These are phyloP conservation scores for Haliaeetus leucogaster DNA, from an alignment of 2,113 vertebrate genomes.

Conservation along the genomic window DNA sequence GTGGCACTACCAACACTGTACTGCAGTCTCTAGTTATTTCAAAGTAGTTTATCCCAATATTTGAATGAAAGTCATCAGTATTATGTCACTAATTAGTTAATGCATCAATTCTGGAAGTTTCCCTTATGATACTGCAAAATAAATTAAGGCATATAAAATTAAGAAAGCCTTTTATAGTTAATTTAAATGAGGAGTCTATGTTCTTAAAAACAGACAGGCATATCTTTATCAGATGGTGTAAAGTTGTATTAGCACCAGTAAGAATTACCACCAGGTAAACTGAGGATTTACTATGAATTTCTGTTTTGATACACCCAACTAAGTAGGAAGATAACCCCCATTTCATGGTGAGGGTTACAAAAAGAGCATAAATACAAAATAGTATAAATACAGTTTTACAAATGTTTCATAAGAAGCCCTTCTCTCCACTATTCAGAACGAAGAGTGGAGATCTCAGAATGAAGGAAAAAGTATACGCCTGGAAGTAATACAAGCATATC, in stretches of 20 bases:
- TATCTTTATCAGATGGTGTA: background rate
- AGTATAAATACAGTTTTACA: background rate
- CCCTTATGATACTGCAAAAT: fast-evolving
- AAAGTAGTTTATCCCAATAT: background rate
- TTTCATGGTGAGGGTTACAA: background rate
- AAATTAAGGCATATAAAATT: background rate
- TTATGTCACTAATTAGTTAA: background rate
- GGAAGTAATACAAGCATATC: background rate
- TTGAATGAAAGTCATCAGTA: background rate
- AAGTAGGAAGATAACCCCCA: background rate
- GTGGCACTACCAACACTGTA: background rate
- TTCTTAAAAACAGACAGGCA: background rate
- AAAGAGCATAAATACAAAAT: background rate
- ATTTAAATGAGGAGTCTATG: background rate
- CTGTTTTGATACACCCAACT: background rate
- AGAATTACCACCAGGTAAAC: background rate
- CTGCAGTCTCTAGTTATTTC: background rate
- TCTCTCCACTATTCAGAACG: background rate
- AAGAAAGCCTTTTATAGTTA: background rate
- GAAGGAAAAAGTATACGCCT: background rate
- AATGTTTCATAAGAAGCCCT: background rate
- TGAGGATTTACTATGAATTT: background rate
- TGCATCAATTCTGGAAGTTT: background rate
- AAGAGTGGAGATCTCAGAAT: background rate
- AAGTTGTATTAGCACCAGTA: background rate